Evolutionary conservation across 2,113 vertebrate genomes (phyloP), one percentile per base, ranked within the genome.

Genomic region (Gambusia holbrooki): DNA sequence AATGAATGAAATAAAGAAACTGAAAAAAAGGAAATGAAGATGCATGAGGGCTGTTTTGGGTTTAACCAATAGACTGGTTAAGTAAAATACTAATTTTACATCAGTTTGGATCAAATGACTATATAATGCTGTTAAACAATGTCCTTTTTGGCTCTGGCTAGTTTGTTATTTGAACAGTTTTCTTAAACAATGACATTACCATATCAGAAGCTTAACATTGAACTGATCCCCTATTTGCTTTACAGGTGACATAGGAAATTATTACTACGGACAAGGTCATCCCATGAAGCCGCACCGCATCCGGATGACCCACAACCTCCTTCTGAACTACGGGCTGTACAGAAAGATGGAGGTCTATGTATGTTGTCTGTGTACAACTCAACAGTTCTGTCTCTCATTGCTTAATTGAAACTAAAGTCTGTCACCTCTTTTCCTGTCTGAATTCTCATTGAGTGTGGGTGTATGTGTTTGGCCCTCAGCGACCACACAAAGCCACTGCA

Each of bases 341-440:
- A 96, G 97, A 80, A 99, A 99, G 86, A 99, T 99, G 97, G 97
- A 99, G 89, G 98, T 99, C 63, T 99, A 99, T 73, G 97, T 98
- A 83, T 93, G 97, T 94, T 67, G 66, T 27, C 70, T 25, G 54
- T 25, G 45, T 45, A 45, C 1, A 14, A 45, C 14, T 45, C 48
- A 17, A 11, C 32, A 35, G 32, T 66, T 37, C 0, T 9, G 3
- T 27, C 5, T 14, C 29, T 30, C 11, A 30, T 30, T 62, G 29
- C 11, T 29, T 30, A 7, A 29, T 28, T 62, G 22, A 7, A 32
- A 62, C 27, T 37, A 10, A 37, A 37, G 10, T 37, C 10, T 22
- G 7, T 66, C 27, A 0, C 27, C 25, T 19, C 54, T n/a, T 58
- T 58, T 25, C 17, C n/a, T 62, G 9, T 45, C 11, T 0, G 8